phyloP scores from a whole-genome alignment of 92 coral and sea anemone genomes.

The Epizoanthus scotinus region DNA sequence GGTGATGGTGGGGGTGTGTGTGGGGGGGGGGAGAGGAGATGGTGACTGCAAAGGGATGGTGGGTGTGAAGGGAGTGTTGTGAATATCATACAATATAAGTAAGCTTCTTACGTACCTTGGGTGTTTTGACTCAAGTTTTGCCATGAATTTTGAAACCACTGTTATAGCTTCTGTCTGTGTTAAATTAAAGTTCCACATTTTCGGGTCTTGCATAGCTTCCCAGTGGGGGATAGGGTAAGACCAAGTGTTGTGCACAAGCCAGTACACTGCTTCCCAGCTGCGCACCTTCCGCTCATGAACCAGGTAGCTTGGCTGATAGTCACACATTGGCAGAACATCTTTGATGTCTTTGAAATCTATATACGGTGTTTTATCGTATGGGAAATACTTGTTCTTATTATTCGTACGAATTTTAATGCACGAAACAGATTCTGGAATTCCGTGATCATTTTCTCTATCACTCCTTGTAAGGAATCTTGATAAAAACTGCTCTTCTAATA shows the following conservation, averaged over 20 bases:
- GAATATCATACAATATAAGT: too few species aligned
- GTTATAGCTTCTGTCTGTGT: slow-evolving; percentile 1
- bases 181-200: slow-evolving; percentile 11
- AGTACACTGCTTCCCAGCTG: slow-evolving; percentile 14
- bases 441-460: not conserved
- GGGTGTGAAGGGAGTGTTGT: not conserved
- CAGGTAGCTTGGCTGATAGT: slow-evolving; percentile 19
- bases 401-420: slow-evolving; percentile 2
- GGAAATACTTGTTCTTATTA: slow-evolving; percentile 1
- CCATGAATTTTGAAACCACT: slow-evolving; percentile 24
- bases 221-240: slow-evolving; percentile 25
- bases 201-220: not conserved
- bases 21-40: too few species aligned
- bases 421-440: slow-evolving; percentile 24
- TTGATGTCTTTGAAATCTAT: not conserved
- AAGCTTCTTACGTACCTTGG: slow-evolving; percentile 19
- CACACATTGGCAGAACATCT: slow-evolving; percentile 8
- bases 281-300: slow-evolving; percentile 4
- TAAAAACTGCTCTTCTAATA: slow-evolving; percentile 1
- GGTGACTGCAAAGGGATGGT: too few species aligned
- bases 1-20: too few species aligned
- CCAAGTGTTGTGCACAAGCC: slow-evolving; percentile 22
- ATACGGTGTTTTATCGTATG: slow-evolving; percentile 2
- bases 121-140: slow-evolving; percentile 21
- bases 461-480: not conserved